Conservation (phyloP, 1,140 invertebrate species). For the Thaumatotibia leucotreta region DNA sequence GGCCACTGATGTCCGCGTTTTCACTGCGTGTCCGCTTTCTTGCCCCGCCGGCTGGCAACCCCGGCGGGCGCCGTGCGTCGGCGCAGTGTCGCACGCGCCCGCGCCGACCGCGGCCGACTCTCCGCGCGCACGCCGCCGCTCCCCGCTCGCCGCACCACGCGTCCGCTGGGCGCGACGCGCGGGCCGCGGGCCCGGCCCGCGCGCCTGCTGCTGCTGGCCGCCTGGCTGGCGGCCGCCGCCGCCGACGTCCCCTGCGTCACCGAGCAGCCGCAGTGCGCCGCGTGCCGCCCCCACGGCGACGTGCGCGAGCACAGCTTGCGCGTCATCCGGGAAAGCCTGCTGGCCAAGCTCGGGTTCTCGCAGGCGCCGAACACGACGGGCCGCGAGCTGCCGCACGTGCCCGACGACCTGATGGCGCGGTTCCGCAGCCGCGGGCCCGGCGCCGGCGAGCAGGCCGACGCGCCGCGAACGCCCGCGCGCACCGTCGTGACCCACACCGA, state of each 20-base stretch:
- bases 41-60: no score
- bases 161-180: conserved; percentile 69
- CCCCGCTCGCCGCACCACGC: conserved; percentile 66
- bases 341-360: conserved; percentile 81
- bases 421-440: conserved; percentile 49
- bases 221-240: conserved; percentile 60
- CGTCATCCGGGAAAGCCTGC: conserved; percentile 81
- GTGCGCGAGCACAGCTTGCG: conserved; percentile 79
- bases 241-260: conserved; percentile 59
- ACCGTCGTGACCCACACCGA: conserved; percentile 65
- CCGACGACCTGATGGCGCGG: conserved; percentile 58
- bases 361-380: conserved; percentile 83
- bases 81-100: conserved; percentile 65
- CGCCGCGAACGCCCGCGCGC: conserved; percentile 43
- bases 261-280: conserved; percentile 68
- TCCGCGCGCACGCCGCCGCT: conserved; percentile 16
- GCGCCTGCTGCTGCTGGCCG: conserved; percentile 65
- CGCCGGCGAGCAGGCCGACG: conserved; percentile 61
- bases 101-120: conserved; percentile 56
- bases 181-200: conserved; percentile 69
- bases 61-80: conserved; percentile 31
- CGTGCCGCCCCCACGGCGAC: conserved; percentile 79
- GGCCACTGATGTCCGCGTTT: no score
- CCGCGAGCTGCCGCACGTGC: conserved; percentile 70
- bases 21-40: no score